Evolutionary conservation across 2,888 invertebrate genomes (phyloP).

Genomic region (Chironomus riparius): DNA sequence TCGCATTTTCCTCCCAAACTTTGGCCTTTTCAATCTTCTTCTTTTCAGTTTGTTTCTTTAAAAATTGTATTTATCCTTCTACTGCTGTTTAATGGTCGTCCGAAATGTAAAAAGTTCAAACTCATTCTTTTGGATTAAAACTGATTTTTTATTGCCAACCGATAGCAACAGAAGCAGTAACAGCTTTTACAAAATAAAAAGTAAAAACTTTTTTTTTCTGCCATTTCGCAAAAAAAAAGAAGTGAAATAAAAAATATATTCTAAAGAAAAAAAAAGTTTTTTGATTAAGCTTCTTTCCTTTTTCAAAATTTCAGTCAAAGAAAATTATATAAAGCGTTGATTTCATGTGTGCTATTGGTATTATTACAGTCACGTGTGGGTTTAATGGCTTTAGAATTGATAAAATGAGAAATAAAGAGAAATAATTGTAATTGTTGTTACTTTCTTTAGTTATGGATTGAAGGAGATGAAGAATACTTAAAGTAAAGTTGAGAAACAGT

Average conservation of each 20-base stretch:
- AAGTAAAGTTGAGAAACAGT: too few species aligned
- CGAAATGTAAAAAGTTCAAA: not conserved
- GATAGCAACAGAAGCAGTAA: not conserved
- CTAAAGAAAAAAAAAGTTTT: not conserved
- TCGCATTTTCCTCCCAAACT: not conserved
- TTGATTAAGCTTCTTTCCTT: not conserved
- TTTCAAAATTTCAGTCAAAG: too few species aligned
- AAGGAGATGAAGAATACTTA: too few species aligned
- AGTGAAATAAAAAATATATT: not conserved
- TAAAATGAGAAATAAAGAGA: not conserved
- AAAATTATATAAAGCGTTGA: not conserved
- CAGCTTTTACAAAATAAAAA: not conserved
- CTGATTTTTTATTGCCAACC: conserved; percentile 8
- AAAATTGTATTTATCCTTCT: too few species aligned
- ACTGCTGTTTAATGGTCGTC: not conserved
- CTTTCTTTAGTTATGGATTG: too few species aligned
- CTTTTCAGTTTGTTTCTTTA: too few species aligned
- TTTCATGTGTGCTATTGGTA: not conserved
- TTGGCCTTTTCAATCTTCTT: too few species aligned
- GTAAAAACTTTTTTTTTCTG: not conserved
- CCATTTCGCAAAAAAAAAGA: not conserved
- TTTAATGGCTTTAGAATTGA: conserved; percentile 5
- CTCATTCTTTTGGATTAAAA: not conserved
- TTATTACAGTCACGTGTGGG: not conserved
- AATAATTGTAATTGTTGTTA: too few species aligned